Evolutionary conservation across 2,888 invertebrate genomes (phyloP).

Genomic region (Platycnemis pennipes): DNA sequence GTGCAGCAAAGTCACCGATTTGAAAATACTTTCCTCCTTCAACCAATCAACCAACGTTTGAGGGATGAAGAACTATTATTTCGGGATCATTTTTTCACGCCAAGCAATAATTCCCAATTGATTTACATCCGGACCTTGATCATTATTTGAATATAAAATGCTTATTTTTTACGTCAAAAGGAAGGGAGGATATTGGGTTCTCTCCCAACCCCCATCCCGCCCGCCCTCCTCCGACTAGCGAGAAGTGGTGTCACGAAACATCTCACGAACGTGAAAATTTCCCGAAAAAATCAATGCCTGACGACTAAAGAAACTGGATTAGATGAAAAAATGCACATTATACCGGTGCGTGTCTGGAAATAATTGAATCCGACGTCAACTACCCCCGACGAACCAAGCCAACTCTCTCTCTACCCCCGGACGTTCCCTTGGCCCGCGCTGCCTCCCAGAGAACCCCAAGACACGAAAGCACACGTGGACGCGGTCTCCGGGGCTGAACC

Average conservation of each 20-base stretch:
- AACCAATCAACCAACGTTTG: neutral
- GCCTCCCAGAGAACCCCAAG: neutral
- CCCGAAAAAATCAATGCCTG: neutral
- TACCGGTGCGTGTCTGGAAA: neutral
- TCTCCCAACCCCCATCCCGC: too few species aligned
- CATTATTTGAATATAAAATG: neutral
- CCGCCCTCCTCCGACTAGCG: neutral
- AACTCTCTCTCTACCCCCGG: neutral
- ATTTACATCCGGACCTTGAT: slow-evolving; percentile 3
- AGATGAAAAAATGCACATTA: neutral
- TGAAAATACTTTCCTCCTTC: neutral
- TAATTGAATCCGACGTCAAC: slow-evolving; percentile 1
- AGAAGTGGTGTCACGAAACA: neutral
- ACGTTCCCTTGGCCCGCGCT: neutral
- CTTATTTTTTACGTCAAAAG: neutral
- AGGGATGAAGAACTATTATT: neutral
- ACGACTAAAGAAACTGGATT: neutral
- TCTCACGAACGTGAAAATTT: neutral
- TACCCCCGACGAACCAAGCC: neutral
- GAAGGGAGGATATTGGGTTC: neutral
- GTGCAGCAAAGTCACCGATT: too few species aligned
- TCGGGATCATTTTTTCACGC: neutral
- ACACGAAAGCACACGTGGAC: neutral
- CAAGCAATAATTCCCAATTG: neutral
- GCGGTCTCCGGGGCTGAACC: neutral